Conservation (phyloP, 2,888 invertebrate genomes). For the Watsonalla cultraria region DNA sequence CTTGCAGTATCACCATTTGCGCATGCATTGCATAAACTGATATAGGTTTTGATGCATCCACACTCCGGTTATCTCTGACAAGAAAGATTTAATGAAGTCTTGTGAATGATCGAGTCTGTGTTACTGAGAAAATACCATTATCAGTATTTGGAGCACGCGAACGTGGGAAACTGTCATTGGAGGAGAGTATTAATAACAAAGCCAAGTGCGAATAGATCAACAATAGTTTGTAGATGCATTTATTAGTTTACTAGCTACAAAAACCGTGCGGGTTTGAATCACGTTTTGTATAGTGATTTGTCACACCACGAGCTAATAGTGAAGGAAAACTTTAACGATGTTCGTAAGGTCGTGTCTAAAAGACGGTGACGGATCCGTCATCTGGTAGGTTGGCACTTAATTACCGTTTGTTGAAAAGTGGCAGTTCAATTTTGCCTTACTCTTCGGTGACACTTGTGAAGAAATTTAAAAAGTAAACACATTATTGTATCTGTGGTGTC, state of each 20-base stretch:
- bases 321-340: no score
- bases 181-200: slow-evolving; percentile 46
- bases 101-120: slow-evolving; percentile 15
- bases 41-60: slow-evolving; percentile 21
- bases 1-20: slow-evolving; percentile 28
- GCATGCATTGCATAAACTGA: slow-evolving; percentile 22
- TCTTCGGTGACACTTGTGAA: no score
- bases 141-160: slow-evolving; percentile 62
- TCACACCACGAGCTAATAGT: no score
- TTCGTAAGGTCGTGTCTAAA: no score
- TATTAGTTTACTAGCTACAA: slow-evolving; percentile 16
- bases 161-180: slow-evolving; percentile 61
- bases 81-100: slow-evolving; percentile 9
- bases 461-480: slow-evolving; percentile 25
- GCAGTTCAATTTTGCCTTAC: no score
- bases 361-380: no score
- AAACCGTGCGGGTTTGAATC: no score
- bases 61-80: slow-evolving; percentile 11
- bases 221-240: slow-evolving; percentile 37
- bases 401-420: no score
- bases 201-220: slow-evolving; percentile 46
- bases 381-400: slow-evolving; percentile 36
- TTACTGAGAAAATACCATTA: slow-evolving; percentile 22
- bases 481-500: slow-evolving; percentile 33
- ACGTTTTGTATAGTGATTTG: no score